phyloP scores from a whole-genome alignment of 2,888 invertebrate genomes.

The Polyploca ridens region DNA sequence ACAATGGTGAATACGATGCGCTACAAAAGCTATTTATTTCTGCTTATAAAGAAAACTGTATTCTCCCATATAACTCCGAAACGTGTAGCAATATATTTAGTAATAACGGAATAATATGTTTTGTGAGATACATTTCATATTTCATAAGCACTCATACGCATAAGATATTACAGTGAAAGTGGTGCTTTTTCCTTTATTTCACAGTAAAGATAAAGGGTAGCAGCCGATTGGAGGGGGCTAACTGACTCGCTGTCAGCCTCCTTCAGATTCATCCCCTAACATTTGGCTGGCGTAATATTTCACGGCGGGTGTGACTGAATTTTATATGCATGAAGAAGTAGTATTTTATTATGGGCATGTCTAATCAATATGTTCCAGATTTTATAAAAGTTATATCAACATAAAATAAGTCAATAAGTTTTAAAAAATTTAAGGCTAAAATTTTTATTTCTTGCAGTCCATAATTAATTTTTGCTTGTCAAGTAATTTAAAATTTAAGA shows the following conservation, averaged over 20 bases:
- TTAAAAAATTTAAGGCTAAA: background rate
- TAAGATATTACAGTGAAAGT: constrained; percentile 73
- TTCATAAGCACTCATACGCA: constrained; percentile 80
- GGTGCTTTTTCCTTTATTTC: constrained; percentile 75
- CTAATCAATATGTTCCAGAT: too few relatives aligned
- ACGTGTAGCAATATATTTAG: constrained; percentile 76
- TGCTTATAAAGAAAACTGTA: constrained; percentile 61
- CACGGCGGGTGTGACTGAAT: constrained; percentile 64
- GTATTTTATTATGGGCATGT: constrained; percentile 47
- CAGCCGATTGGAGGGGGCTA: constrained; percentile 64
- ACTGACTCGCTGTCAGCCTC: constrained; percentile 60
- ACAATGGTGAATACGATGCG: constrained; percentile 41
- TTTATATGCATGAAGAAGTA: constrained; percentile 73
- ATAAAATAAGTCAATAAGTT: background rate
- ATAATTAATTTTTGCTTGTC: constrained; percentile 32
- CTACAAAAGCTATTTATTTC: constrained; percentile 54
- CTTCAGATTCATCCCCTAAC: constrained; percentile 67
- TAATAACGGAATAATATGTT: constrained; percentile 82
- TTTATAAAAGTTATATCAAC: too few relatives aligned
- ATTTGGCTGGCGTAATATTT: constrained; percentile 75
- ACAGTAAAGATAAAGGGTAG: constrained; percentile 76
- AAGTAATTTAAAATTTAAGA: constrained; percentile 64
- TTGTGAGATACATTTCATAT: constrained; percentile 81
- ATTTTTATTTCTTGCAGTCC: constrained; percentile 24
- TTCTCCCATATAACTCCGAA: constrained; percentile 60